These are phyloP conservation scores for Lytechinus variegatus DNA, from an alignment of 35 echinoderm and acorn worm species.

Conservation along the genomic window DNA sequence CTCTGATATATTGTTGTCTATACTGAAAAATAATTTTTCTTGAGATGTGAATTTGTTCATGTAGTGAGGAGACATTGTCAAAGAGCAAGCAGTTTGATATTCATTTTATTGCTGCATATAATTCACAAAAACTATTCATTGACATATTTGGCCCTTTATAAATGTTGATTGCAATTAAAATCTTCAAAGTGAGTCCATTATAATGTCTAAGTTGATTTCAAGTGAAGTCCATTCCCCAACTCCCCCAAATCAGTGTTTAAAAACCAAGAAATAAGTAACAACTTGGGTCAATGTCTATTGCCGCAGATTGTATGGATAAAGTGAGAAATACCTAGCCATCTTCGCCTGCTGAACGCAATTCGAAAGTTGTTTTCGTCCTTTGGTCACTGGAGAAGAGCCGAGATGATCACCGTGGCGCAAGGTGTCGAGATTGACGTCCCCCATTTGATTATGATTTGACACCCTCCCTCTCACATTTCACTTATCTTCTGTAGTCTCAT, in stretches of 20 bases:
- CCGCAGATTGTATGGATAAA: conserved; percentile 54
- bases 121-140: background rate
- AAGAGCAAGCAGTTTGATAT: background rate
- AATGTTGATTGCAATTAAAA: background rate
- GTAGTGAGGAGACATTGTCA: background rate
- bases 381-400: conserved; percentile 21
- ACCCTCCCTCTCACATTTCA: background rate
- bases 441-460: conserved; percentile 16
- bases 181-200: background rate
- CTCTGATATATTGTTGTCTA: background rate
- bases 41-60: background rate
- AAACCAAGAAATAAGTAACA: conserved; percentile 31
- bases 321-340: conserved; percentile 48
- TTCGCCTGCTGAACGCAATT: background rate
- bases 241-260: background rate
- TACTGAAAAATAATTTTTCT: background rate
- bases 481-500: background rate
- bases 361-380: conserved; percentile 30
- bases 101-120: background rate
- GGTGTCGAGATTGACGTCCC: conserved; percentile 9
- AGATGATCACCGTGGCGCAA: background rate
- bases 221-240: background rate
- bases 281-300: conserved; percentile 52
- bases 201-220: background rate
- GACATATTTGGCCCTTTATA: background rate